Conservation (phyloP, 2,797 vertebrate species). For the Lutjanus argentimaculatus region DNA sequence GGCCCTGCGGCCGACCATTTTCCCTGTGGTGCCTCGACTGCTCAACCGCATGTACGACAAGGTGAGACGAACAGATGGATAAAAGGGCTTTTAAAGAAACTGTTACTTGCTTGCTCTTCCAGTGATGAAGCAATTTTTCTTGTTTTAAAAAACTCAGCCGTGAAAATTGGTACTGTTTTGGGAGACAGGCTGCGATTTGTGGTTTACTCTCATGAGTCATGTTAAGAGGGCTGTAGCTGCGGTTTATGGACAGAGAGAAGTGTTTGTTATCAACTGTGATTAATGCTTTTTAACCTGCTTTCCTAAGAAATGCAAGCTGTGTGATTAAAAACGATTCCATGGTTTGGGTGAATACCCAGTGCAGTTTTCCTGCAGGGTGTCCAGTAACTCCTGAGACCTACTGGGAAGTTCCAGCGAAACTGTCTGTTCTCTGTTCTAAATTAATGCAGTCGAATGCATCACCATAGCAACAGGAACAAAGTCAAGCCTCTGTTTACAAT, state of each 20-base stretch:
- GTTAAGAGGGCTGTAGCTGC: background rate
- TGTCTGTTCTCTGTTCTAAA: too few species aligned
- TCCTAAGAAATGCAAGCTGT: background rate
- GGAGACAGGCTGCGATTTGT: background rate
- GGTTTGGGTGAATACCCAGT: too few species aligned
- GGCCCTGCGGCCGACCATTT: constrained; percentile 93
- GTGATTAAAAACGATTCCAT: too few species aligned
- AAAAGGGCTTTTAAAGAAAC: background rate
- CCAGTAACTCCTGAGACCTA: too few species aligned
- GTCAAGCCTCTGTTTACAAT: too few species aligned
- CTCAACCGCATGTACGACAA: constrained; percentile 99
- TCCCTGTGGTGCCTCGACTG: constrained; percentile 96
- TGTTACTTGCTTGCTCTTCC: background rate
- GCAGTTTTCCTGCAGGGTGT: too few species aligned
- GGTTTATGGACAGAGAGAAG: background rate
- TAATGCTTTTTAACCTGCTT: background rate
- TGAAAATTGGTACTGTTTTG: background rate
- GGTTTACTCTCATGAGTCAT: background rate
- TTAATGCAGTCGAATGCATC: too few species aligned
- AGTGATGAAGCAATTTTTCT: background rate
- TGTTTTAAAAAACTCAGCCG: background rate
- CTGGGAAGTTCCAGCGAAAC: too few species aligned
- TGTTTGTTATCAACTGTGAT: background rate
- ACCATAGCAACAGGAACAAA: too few species aligned
- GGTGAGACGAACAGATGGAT: constrained; percentile 79